These are phyloP conservation scores for Nibea albiflora DNA, from an alignment of 2,113 vertebrate genomes.

Conservation along the genomic window DNA sequence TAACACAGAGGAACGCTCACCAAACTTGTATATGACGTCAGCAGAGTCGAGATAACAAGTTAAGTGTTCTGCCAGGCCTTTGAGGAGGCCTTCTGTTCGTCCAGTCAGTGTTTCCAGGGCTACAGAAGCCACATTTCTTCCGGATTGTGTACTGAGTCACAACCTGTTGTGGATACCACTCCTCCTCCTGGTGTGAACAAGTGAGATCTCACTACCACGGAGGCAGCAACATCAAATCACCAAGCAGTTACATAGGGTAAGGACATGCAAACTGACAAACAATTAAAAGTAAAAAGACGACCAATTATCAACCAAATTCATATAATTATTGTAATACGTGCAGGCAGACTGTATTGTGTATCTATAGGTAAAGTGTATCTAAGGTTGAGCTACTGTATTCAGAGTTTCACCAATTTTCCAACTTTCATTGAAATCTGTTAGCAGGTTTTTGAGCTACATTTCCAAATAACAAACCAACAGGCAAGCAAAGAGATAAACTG, in stretches of 20 bases:
- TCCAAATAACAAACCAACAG: not conserved
- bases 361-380: too few relatives aligned
- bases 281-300: too few relatives aligned
- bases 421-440: not conserved
- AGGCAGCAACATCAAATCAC: slow-evolving; percentile 12
- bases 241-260: not conserved
- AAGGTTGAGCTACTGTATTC: not conserved
- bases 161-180: slow-evolving; percentile 33
- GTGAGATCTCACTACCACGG: slow-evolving; percentile 29
- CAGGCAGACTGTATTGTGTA: too few relatives aligned
- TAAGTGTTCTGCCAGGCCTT: slow-evolving; percentile 31
- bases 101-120: slow-evolving; percentile 36
- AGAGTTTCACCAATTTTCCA: not conserved
- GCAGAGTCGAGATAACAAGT: slow-evolving; percentile 17
- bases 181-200: slow-evolving; percentile 26
- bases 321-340: too few relatives aligned
- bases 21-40: slow-evolving; percentile 36
- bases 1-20: slow-evolving; percentile 15
- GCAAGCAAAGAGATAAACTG: not conserved
- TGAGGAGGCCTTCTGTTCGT: slow-evolving; percentile 35
- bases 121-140: slow-evolving; percentile 25
- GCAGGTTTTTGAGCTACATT: too few relatives aligned
- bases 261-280: not conserved
- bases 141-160: slow-evolving; percentile 30
- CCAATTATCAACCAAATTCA: too few relatives aligned